Evolutionary conservation across 53 echinoderm and acorn worm species (phyloP), one percentile per base, ranked within the genome.

Genomic region (Zoroaster sp.): DNA sequence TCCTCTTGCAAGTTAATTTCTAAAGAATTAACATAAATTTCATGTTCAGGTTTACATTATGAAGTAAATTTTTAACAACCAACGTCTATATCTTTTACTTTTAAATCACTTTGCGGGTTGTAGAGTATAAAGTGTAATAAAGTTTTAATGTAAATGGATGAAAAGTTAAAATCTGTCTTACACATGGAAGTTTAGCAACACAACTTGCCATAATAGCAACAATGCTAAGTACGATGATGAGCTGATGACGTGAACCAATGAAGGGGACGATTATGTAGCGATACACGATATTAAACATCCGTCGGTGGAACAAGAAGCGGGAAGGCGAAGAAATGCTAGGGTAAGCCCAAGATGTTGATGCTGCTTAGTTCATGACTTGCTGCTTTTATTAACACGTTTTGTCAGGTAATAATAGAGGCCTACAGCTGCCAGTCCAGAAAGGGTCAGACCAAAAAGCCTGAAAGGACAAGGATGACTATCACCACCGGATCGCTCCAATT

Each of bases 401-500:
- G 36, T 34, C 87, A n/a, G 77, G 78, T 87, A 89, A 15, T 81
- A 30, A 12, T 36, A 9, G 30, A 89, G 59, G 55, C 81, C 90
- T 0, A 81, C 4, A 21, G 73, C 73, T 31, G 82, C 82, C 17
- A 82, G 59, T 43, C 83, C 14, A 34, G 82, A 93, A 13, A 93
- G 74, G 8, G 77, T 14, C 17, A 93, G 34, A 13, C 91, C 87
- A 34, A 88, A n/a, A n/a, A 4, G 1, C 88, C 75, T 4, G 87
- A 87, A 3, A 74, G n/a, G 10, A 89, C 46, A 36, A 91, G 37
- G 47, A 93, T 75, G 35, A 70, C 78, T 0, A 88, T 47, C 0
- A 93, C 76, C 13, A 87, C 69, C 3, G 95, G 91, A 35, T 91
- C 95, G 34, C 72, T 71, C 93, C 93, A 90, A 30, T 54, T 83